phyloP scores from a whole-genome alignment of 2,113 vertebrate genomes.

The Oncorhynchus nerka region DNA sequence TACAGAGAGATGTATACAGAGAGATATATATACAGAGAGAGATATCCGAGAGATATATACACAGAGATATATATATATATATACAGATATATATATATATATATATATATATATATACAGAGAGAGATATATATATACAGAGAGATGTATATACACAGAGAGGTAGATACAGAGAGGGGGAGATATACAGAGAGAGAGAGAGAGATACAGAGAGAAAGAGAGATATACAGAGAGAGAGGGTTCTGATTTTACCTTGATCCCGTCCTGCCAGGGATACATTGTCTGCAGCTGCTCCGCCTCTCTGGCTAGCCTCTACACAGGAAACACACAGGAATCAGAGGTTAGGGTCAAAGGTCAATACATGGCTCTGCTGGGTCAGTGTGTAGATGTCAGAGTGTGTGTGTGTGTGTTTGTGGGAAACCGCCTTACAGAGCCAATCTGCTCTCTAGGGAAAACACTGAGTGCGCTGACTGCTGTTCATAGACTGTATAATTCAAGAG shows the following conservation, averaged over 20 bases:
- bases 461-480: slow-evolving; percentile 9
- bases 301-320: slow-evolving; percentile 83
- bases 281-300: slow-evolving; percentile 93
- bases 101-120: no score
- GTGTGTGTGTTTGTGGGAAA: slow-evolving; percentile 22
- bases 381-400: slow-evolving; percentile 11
- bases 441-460: not conserved
- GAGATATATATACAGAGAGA: no score
- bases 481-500: slow-evolving; percentile 20
- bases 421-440: not conserved
- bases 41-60: no score
- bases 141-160: no score
- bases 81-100: no score
- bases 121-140: no score
- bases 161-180: no score
- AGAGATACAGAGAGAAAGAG: no score
- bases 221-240: slow-evolving; percentile 5
- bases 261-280: slow-evolving; percentile 91
- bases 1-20: no score
- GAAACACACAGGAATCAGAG: slow-evolving; percentile 45
- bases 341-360: slow-evolving; percentile 49
- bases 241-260: slow-evolving; percentile 86
- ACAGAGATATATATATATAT: no score
- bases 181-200: no score
- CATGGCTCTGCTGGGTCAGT: not conserved